Conservation (phyloP, 2,888 invertebrate genomes). For the Erynnis tages region DNA sequence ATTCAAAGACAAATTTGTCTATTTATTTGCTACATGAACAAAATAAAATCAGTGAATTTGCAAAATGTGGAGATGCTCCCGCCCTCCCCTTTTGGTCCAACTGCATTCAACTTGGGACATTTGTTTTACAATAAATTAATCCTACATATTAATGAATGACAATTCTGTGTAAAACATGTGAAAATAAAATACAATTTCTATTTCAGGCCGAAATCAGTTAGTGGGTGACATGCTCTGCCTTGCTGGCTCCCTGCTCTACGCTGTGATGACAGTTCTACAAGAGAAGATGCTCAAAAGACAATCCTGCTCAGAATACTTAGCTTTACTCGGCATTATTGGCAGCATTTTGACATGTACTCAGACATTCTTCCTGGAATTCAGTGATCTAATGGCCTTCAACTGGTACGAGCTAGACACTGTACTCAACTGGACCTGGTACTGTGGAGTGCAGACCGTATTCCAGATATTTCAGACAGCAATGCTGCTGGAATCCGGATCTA, state of each 20-base stretch:
- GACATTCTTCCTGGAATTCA: slow-evolving; percentile 88
- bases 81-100: too few relatives aligned
- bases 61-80: too few relatives aligned
- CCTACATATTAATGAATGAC: too few relatives aligned
- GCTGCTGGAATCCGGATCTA: slow-evolving; percentile 89
- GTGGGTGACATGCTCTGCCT: slow-evolving; percentile 92
- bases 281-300: slow-evolving; percentile 91
- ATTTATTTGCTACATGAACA: too few relatives aligned
- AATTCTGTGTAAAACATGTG: background rate
- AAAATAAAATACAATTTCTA: background rate
- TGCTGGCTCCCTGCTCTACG: slow-evolving; percentile 89
- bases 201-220: slow-evolving; percentile 87
- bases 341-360: slow-evolving; percentile 89
- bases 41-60: too few relatives aligned
- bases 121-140: too few relatives aligned
- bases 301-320: slow-evolving; percentile 90
- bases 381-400: slow-evolving; percentile 84
- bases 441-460: slow-evolving; percentile 87
- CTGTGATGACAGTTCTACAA: slow-evolving; percentile 89
- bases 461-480: slow-evolving; percentile 89
- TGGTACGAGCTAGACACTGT: slow-evolving; percentile 87
- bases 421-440: slow-evolving; percentile 82
- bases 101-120: too few relatives aligned
- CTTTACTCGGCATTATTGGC: slow-evolving; percentile 90
- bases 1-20: too few relatives aligned